Evolutionary conservation across 2,113 vertebrate genomes (phyloP).

Genomic region (Lonchura striata): DNA sequence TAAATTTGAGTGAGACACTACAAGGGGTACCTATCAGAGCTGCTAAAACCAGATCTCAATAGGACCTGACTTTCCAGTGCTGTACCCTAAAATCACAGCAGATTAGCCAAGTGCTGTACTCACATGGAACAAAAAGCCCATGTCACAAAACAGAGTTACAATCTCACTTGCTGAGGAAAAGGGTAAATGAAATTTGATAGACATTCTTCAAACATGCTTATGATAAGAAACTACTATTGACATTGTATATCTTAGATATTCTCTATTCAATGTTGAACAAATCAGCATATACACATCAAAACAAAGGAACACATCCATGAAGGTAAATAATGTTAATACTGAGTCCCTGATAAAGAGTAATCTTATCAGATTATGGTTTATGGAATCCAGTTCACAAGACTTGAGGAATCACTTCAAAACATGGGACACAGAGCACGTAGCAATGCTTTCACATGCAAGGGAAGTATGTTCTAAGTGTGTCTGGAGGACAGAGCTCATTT

Average conservation of each 20-base stretch:
- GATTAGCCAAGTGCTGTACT: neutral
- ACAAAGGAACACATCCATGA: neutral
- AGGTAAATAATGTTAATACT: neutral
- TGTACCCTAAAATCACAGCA: neutral
- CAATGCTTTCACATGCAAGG: neutral
- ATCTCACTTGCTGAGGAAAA: neutral
- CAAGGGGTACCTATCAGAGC: neutral
- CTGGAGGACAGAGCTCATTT: neutral
- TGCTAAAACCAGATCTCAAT: neutral
- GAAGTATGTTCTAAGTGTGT: neutral
- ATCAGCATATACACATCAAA: neutral
- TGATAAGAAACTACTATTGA: neutral
- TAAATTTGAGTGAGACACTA: neutral
- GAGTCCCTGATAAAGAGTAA: neutral
- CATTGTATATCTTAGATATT: neutral
- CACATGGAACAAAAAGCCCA: neutral
- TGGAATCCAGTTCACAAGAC: neutral
- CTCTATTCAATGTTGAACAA: neutral
- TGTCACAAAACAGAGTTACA: neutral
- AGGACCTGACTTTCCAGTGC: neutral
- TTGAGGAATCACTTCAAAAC: neutral
- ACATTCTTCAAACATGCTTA: neutral
- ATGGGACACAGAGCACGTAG: neutral
- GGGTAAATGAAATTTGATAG: neutral
- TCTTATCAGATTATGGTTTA: neutral